phyloP scores from a whole-genome alignment of 2,797 vertebrate genomes.

The Silurus lanzhouensis region DNA sequence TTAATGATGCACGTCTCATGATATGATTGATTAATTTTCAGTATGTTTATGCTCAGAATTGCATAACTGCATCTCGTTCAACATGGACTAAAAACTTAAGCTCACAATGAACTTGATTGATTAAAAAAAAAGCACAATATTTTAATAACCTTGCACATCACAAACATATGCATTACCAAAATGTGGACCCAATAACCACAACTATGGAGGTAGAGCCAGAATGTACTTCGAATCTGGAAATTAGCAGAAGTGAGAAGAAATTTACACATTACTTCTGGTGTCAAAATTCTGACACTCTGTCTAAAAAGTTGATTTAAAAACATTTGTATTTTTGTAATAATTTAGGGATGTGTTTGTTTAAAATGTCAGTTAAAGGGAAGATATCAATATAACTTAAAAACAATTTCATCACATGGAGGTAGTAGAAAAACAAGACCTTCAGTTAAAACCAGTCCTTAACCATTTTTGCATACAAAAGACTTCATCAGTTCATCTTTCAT shows the following conservation, averaged over 20 bases:
- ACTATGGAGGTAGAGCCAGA: neutral
- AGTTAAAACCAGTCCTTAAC: constrained; percentile 19
- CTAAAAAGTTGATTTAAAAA: constrained; percentile 12
- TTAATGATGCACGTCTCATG: neutral
- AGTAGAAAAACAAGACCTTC: constrained; percentile 2
- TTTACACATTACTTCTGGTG: neutral
- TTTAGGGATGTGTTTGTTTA: constrained; percentile 9
- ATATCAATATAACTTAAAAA: constrained; percentile 8
- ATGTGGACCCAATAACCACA: neutral
- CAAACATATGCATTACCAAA: neutral
- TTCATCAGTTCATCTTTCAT: constrained; percentile 20
- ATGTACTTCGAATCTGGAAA: neutral
- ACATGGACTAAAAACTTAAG: neutral
- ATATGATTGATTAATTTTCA: neutral
- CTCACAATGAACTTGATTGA: neutral
- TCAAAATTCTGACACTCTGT: neutral
- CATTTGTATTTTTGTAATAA: constrained; percentile 13
- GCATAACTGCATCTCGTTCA: neutral
- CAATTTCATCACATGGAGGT: constrained; percentile 11
- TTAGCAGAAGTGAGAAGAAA: too few relatives aligned
- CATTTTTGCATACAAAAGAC: constrained; percentile 26
- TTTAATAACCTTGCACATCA: neutral
- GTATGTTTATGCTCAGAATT: neutral
- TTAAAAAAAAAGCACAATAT: neutral
- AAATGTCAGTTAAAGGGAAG: neutral